A percentile compares a stretch with the other conserved stretches of the same genome.
phyloP scores from a whole-genome alignment of 2,113 vertebrate genomes.

The Picathartes gymnocephalus region DNA sequence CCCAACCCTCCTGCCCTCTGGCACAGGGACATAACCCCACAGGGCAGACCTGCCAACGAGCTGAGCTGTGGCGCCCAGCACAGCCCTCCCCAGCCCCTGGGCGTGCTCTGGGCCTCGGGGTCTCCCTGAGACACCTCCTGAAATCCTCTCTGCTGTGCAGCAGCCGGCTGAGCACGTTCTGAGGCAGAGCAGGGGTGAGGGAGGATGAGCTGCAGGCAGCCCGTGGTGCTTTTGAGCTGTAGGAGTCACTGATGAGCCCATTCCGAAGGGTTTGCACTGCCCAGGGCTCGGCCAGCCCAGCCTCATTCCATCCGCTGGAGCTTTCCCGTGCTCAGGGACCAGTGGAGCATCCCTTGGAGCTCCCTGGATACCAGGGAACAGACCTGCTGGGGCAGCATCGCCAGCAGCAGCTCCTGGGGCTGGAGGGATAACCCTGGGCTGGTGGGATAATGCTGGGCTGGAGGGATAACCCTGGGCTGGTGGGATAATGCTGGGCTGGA shows the following conservation, averaged over 20 bases:
- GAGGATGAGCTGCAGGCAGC: background rate
- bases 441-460: background rate
- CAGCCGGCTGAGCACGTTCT: background rate
- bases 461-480: rapidly evolving
- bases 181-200: background rate
- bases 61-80: background rate
- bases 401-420: background rate
- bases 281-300: background rate
- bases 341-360: background rate
- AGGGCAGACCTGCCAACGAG: rapidly evolving
- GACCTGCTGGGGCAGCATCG: background rate
- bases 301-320: background rate
- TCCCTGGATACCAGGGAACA: background rate
- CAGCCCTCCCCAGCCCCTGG: background rate
- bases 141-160: background rate
- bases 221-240: background rate
- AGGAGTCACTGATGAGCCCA: background rate
- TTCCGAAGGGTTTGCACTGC: background rate
- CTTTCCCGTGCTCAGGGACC: background rate
- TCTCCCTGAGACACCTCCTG: background rate
- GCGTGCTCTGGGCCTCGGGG: background rate
- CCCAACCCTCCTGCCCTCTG: background rate
- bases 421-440: background rate
- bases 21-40: no score
- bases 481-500: rapidly evolving